Conservation (phyloP, 2,113 vertebrate genomes). For the Dendrocopos noguchii region DNA sequence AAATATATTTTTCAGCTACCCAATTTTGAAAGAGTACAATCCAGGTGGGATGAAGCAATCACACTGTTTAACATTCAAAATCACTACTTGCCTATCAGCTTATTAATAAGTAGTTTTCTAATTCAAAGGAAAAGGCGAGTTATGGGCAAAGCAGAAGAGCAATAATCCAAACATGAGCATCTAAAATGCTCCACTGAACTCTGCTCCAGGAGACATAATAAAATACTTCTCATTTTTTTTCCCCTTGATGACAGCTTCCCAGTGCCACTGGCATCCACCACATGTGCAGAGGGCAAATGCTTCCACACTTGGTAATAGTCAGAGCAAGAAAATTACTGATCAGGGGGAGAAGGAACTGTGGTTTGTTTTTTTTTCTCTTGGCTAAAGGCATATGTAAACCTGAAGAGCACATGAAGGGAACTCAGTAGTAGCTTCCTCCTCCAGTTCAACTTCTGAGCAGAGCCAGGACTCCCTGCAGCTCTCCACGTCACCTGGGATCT, state of each 20-base stretch:
- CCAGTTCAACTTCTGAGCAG: background rate
- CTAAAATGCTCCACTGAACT: slow-evolving; percentile 23
- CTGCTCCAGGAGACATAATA: slow-evolving; percentile 7
- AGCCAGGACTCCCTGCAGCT: background rate
- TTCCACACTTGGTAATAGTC: slow-evolving; percentile 56
- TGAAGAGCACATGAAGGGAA: background rate
- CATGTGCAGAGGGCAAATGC: slow-evolving; percentile 45
- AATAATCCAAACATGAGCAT: background rate
- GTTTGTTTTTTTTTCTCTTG: background rate
- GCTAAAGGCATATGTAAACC: background rate
- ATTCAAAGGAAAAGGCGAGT: background rate
- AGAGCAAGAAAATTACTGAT: slow-evolving; percentile 49
- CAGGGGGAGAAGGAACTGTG: background rate
- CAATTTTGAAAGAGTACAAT: background rate
- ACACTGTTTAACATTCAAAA: background rate
- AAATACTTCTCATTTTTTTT: background rate
- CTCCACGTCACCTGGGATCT: background rate
- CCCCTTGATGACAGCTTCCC: slow-evolving; percentile 1
- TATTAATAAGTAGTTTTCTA: background rate
- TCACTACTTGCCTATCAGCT: background rate
- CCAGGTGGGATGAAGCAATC: background rate
- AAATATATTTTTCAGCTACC: background rate
- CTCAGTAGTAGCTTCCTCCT: background rate
- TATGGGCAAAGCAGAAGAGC: background rate
- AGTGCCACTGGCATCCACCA: slow-evolving; percentile 37